Percentiles rank a stretch among this genome's conserved stretches.
phyloP scores from a whole-genome alignment of 2,113 vertebrate species.

The Psophia crepitans region DNA sequence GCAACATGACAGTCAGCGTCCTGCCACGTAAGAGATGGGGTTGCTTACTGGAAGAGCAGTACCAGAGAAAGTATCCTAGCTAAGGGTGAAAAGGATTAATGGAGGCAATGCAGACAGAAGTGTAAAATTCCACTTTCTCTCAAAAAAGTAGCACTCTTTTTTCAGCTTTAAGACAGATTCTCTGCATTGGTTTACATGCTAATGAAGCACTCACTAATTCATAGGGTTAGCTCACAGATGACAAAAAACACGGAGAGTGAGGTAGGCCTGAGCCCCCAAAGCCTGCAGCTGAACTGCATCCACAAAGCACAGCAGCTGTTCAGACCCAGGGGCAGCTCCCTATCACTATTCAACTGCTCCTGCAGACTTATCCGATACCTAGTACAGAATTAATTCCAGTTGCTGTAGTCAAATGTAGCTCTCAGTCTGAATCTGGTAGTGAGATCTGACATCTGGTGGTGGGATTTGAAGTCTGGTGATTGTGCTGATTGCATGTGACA shows the following conservation, averaged over 20 bases:
- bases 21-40: slow-evolving; percentile 75
- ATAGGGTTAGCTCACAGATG: neutral
- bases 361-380: neutral
- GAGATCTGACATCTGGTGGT: neutral
- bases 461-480: neutral
- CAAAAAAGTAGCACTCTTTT: neutral
- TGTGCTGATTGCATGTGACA: neutral
- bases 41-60: neutral
- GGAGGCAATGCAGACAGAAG: neutral
- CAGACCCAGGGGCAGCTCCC: neutral
- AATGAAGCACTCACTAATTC: neutral
- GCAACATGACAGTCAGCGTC: slow-evolving; percentile 85
- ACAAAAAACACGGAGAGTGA: neutral
- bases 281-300: neutral
- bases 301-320: neutral
- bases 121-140: neutral
- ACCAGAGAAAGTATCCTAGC: neutral
- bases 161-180: neutral
- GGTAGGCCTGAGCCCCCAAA: neutral
- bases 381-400: neutral
- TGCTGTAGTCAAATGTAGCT: neutral
- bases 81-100: neutral
- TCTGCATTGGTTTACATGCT: neutral
- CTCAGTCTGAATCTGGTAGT: neutral
- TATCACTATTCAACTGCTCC: neutral